phyloP scores from a whole-genome alignment of 2,888 invertebrate species.

The Branchipolynoe longqiensis region DNA sequence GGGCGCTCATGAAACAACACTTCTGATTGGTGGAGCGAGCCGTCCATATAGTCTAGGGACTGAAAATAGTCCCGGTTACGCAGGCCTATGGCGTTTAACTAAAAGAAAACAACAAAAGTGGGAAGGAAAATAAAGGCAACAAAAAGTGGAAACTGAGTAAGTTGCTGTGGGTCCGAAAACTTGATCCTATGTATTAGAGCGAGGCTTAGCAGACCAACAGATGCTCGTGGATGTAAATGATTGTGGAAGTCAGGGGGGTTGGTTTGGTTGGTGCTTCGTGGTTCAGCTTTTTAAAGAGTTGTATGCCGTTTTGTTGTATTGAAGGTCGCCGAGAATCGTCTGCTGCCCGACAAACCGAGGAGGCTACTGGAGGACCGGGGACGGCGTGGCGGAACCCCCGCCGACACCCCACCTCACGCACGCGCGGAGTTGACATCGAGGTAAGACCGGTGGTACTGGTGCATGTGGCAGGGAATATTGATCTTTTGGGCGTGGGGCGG shows the following conservation, averaged over 20 bases:
- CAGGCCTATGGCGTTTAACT: background rate
- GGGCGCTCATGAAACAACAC: conserved; percentile 33
- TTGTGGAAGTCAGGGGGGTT: background rate
- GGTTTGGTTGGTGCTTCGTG: conserved; percentile 7
- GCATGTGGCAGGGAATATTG: background rate
- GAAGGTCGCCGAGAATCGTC: conserved; percentile 33
- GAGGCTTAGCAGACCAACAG: background rate
- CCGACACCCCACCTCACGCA: background rate
- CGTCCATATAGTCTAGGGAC: conserved; percentile 15
- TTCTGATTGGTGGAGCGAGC: conserved; percentile 46
- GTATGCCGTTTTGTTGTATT: conserved; percentile 17
- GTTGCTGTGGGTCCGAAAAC: conserved; percentile 20
- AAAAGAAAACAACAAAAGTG: too few relatives aligned
- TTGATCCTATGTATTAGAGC: background rate
- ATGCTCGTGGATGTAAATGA: conserved; percentile 22
- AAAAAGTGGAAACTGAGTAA: background rate
- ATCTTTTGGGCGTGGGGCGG: background rate
- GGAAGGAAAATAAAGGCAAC: background rate
- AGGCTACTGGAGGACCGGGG: background rate
- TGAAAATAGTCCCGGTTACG: conserved; percentile 55
- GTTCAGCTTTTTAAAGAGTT: background rate
- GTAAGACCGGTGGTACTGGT: background rate
- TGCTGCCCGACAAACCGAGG: background rate
- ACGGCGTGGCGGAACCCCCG: conserved; percentile 13
- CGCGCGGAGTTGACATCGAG: background rate